phyloP scores from a whole-genome alignment of 2,797 vertebrate genomes.

The Poecilia velifera region DNA sequence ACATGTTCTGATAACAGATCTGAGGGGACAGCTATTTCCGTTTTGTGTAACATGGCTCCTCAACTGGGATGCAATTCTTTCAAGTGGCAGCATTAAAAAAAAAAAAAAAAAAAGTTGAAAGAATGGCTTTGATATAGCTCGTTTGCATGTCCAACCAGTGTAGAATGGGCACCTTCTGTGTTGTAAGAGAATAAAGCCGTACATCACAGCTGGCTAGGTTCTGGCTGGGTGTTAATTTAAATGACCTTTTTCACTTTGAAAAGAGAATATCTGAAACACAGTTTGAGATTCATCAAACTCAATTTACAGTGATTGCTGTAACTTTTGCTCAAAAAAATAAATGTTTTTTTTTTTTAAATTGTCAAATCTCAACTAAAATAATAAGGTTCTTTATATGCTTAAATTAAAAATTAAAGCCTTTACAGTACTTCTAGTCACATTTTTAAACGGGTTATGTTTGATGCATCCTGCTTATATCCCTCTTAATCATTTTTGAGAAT shows the following conservation, averaged over 20 bases:
- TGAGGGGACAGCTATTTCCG: neutral
- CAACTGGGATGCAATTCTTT: neutral
- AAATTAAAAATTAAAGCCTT: neutral
- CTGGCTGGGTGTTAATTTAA: neutral
- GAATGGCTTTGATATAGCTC: neutral
- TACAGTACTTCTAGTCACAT: neutral
- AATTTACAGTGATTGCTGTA: neutral
- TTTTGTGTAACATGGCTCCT: neutral
- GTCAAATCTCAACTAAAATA: neutral
- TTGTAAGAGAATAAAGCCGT: neutral
- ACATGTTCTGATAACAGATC: neutral
- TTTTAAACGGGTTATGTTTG: neutral
- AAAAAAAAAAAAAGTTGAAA: neutral
- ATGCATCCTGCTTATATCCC: neutral
- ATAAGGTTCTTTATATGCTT: neutral
- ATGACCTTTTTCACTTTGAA: neutral
- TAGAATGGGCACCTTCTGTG: neutral
- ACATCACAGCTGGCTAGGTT: neutral
- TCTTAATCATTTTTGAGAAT: neutral
- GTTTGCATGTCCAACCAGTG: neutral
- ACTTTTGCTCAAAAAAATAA: neutral
- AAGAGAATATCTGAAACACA: neutral
- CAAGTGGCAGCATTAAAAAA: neutral
- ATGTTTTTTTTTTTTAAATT: neutral
- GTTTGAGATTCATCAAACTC: neutral